Conservation (phyloP, 2,797 vertebrate genomes). For the Nothura maculosa region DNA sequence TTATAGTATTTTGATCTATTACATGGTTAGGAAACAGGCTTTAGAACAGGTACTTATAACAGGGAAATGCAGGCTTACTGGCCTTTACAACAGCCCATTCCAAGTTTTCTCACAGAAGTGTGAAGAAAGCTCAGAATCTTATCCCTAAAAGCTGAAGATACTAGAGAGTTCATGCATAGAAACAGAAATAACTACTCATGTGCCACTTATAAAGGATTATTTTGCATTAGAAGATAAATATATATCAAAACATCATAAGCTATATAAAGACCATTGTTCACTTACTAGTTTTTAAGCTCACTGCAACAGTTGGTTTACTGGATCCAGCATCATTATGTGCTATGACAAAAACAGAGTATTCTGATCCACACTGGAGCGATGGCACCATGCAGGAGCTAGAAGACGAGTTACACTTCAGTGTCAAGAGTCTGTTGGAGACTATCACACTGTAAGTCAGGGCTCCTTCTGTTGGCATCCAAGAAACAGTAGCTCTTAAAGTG, state of each 20-base stretch:
- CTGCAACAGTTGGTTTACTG: constrained; percentile 79
- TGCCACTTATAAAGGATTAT: not conserved
- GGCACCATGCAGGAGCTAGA: constrained; percentile 81
- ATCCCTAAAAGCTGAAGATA: not conserved
- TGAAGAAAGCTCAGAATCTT: not conserved
- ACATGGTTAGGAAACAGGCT: not conserved
- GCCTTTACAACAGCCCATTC: not conserved
- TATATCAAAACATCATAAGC: not conserved
- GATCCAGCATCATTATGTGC: constrained; percentile 89
- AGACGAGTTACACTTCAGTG: constrained; percentile 80
- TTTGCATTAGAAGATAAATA: not conserved
- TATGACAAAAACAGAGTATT: constrained; percentile 82
- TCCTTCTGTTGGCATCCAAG: constrained; percentile 82
- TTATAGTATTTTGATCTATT: not conserved
- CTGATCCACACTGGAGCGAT: constrained; percentile 83
- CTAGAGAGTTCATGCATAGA: not conserved
- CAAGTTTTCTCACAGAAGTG: not conserved
- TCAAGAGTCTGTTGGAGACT: constrained; percentile 67
- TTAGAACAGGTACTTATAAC: not conserved
- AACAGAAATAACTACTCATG: not conserved
- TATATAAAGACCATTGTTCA: not conserved
- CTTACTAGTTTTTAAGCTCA: constrained; percentile 87
- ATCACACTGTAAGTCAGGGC: constrained; percentile 79
- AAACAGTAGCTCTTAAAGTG: constrained; percentile 77
- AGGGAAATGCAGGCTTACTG: not conserved